Evolutionary conservation across 2,797 vertebrate genomes (phyloP).

Genomic region (Hemibagrus guttatus): DNA sequence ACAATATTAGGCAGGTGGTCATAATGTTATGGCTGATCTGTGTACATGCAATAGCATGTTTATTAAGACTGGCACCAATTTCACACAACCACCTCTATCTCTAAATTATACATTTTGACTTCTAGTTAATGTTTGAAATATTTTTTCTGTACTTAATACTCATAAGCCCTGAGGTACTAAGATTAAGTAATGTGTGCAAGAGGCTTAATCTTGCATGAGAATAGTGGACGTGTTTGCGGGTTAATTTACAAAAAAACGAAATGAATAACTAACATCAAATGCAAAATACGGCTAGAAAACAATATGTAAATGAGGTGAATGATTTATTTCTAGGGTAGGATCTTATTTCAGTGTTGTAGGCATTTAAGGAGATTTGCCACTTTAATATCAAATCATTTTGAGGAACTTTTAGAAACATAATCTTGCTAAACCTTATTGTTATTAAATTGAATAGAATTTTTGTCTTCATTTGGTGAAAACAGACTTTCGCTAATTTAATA

Average conservation of each 20-base stretch:
- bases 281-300: background rate
- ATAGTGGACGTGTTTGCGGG: background rate
- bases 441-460: conserved; percentile 6
- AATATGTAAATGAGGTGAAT: background rate
- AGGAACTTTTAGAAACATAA: background rate
- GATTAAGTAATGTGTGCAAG: background rate
- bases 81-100: background rate
- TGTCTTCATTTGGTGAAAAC: background rate
- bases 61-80: background rate
- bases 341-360: conserved; percentile 2
- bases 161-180: background rate
- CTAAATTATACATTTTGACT: background rate
- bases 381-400: background rate
- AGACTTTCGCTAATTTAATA: background rate
- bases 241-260: background rate
- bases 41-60: no score
- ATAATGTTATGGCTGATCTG: no score
- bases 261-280: background rate
- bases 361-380: background rate
- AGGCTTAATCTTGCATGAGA: background rate
- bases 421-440: background rate
- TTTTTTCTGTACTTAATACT: background rate
- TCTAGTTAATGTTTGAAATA: background rate
- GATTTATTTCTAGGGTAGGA: conserved; percentile 2
- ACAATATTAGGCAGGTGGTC: no score